Evolutionary conservation across 2,888 invertebrate genomes (phyloP).

Genomic region (Rambutsinella grinnellia): DNA sequence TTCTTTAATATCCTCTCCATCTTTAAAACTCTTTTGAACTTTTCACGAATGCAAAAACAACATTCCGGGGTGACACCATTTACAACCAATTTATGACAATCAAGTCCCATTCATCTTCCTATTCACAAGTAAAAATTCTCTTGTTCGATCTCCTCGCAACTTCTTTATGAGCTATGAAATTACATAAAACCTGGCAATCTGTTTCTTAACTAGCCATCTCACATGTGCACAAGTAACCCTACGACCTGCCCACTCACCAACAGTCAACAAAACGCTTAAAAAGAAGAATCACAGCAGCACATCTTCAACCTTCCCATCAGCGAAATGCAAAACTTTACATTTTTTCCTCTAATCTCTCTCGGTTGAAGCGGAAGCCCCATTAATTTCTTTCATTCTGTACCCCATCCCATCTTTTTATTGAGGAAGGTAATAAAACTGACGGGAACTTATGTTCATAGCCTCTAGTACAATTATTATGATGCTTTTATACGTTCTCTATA

Average conservation of each 20-base stretch:
- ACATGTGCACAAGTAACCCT: too few relatives aligned
- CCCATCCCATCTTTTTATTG: constrained; percentile 23
- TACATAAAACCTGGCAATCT: too few relatives aligned
- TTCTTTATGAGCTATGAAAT: too few relatives aligned
- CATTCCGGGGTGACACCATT: constrained; percentile 24
- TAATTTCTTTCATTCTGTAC: constrained; percentile 19
- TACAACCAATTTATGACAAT: constrained; percentile 34
- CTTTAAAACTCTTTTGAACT: too few relatives aligned
- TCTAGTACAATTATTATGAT: neutral
- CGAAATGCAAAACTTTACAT: neutral
- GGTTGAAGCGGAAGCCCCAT: constrained; percentile 1
- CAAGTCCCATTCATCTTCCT: constrained; percentile 27
- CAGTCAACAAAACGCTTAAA: constrained; percentile 19
- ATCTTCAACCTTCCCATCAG: neutral
- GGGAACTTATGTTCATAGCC: constrained; percentile 28
- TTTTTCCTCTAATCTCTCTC: neutral
- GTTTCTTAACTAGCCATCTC: too few relatives aligned
- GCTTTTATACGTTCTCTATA: neutral
- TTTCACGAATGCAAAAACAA: constrained; percentile 1
- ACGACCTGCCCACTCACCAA: constrained; percentile 35
- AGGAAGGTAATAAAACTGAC: constrained; percentile 30
- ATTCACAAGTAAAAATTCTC: too few relatives aligned
- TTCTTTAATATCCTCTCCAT: too few relatives aligned
- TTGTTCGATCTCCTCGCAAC: too few relatives aligned
- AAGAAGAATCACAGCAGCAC: neutral